phyloP scores from a whole-genome alignment of 1,140 invertebrate genomes.

The Leptonema lineaticorne region DNA sequence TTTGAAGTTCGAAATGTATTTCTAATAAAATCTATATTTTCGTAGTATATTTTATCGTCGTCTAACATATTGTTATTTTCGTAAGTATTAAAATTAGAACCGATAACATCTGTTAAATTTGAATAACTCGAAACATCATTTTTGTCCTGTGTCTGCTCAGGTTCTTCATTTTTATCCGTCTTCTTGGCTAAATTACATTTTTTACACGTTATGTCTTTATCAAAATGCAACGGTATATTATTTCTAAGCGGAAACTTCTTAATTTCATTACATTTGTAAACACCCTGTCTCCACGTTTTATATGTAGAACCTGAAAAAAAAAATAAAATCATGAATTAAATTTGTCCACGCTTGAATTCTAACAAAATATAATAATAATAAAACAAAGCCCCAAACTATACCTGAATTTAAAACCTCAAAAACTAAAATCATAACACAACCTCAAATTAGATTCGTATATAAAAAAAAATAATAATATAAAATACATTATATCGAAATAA shows the following conservation, averaged over 20 bases:
- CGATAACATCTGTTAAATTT: background rate
- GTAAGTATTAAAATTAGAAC: background rate
- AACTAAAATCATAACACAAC: too few species aligned
- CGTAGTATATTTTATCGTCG: constrained; percentile 31
- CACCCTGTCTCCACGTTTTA: constrained; percentile 56
- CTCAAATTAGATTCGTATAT: too few species aligned
- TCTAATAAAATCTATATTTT: constrained; percentile 6
- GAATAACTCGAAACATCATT: background rate
- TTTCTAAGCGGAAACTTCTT: constrained; percentile 45
- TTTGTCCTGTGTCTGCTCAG: background rate
- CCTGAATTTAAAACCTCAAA: too few species aligned
- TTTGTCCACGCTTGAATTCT: too few species aligned
- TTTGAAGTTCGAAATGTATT: background rate
- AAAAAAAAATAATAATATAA: too few species aligned
- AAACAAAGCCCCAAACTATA: too few species aligned
- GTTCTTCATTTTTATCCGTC: background rate
- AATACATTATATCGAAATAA: too few species aligned
- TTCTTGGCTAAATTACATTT: constrained; percentile 12
- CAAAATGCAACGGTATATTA: constrained; percentile 14
- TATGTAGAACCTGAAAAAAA: constrained; percentile 50
- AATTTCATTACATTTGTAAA: constrained; percentile 46
- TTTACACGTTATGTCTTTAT: background rate
- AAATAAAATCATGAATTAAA: too few species aligned
- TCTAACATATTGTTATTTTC: constrained; percentile 1
- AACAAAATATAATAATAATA: too few species aligned